phyloP scores from a whole-genome alignment of 2,888 invertebrate genomes.

The Ornithoptera priamus region DNA sequence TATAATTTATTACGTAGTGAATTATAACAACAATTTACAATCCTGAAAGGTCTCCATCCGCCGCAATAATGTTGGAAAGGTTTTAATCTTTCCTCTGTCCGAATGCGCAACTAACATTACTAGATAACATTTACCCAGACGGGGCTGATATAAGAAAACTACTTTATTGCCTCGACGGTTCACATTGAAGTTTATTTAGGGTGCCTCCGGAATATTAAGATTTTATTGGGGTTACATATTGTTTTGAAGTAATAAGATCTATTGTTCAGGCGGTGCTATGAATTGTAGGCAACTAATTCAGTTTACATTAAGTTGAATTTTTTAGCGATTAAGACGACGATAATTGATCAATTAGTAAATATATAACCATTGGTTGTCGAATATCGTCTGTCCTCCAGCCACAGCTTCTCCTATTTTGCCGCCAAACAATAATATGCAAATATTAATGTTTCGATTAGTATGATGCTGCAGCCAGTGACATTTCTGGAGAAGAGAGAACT shows the following conservation, averaged over 20 bases:
- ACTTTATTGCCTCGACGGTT: constrained; percentile 61
- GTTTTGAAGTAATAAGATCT: constrained; percentile 49
- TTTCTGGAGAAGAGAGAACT: no score
- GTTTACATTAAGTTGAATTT: not conserved
- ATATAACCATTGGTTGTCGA: no score
- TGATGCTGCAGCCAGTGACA: no score
- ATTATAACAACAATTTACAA: not conserved
- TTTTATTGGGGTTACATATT: constrained; percentile 54
- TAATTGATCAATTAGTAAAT: no score
- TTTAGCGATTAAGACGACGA: not conserved
- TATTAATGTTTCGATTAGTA: no score
- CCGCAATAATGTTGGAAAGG: not conserved
- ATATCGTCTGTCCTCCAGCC: no score
- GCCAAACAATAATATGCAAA: no score
- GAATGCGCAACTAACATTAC: constrained; percentile 53
- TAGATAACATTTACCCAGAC: constrained; percentile 46
- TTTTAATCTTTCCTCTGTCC: constrained; percentile 27
- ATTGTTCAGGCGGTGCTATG: not conserved
- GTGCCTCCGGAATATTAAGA: constrained; percentile 53
- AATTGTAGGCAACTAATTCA: not conserved
- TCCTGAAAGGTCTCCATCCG: not conserved
- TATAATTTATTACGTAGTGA: not conserved
- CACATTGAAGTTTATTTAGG: constrained; percentile 58
- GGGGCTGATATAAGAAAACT: constrained; percentile 59
- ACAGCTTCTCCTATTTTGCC: no score